A percentile compares a stretch with the other conserved stretches of the same genome.
These are phyloP conservation scores for Aix galericulata DNA, from an alignment of 2,113 vertebrate genomes.

Conservation along the genomic window DNA sequence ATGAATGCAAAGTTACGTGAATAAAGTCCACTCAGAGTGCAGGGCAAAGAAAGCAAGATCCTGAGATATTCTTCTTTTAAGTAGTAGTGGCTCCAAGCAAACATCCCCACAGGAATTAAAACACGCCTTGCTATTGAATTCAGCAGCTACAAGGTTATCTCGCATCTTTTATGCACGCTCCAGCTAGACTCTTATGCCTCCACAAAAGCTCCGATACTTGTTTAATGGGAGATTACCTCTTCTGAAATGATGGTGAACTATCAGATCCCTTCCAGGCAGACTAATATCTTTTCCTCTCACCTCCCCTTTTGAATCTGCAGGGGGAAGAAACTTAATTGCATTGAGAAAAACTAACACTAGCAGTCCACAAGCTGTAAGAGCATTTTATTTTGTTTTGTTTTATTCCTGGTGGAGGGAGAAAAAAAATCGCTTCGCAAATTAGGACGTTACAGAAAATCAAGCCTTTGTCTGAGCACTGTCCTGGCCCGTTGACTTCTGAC, in stretches of 20 bases:
- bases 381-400: background rate
- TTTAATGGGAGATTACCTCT: background rate
- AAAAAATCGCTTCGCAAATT: background rate
- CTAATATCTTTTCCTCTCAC: background rate
- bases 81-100: background rate
- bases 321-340: background rate
- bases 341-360: background rate
- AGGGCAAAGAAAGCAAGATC: background rate
- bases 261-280: background rate
- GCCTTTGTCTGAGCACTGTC: slow-evolving; percentile 16
- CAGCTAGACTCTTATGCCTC: background rate
- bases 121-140: background rate
- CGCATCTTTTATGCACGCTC: background rate
- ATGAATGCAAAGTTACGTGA: background rate
- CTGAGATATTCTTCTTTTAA: background rate
- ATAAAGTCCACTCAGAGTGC: background rate
- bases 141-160: background rate
- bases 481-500: background rate
- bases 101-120: background rate
- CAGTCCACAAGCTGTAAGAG: background rate
- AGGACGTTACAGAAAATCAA: background rate
- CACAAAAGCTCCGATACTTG: background rate
- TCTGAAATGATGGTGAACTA: background rate
- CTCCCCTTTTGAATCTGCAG: background rate
- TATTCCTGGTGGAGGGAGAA: background rate